Conservation (phyloP, 1,140 invertebrate genomes). For the Antheraea pernyi region DNA sequence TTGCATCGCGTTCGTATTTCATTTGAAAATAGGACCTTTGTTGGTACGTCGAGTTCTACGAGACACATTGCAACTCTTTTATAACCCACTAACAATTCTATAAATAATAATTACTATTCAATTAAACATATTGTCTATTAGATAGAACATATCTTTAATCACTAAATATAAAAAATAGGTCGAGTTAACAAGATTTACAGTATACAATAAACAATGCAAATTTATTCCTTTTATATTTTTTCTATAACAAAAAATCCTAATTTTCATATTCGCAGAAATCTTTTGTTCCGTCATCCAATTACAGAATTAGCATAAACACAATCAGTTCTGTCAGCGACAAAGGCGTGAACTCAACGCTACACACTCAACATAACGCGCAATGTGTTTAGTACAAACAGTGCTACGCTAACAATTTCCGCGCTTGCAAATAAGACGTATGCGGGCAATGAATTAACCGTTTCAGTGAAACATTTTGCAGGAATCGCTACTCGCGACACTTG, state of each 20-base stretch:
- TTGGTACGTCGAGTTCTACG: background rate
- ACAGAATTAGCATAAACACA: slow-evolving; percentile 1
- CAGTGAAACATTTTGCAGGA: background rate
- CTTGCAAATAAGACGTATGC: slow-evolving; percentile 2
- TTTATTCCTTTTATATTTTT: background rate
- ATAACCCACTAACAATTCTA: background rate
- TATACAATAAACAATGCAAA: background rate
- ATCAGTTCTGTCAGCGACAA: background rate
- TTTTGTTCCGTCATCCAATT: background rate
- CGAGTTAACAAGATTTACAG: too few relatives aligned
- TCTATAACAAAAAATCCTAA: background rate
- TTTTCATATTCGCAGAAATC: background rate
- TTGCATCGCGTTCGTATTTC: background rate
- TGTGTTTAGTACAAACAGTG: background rate
- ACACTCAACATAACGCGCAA: background rate
- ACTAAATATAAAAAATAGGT: too few relatives aligned
- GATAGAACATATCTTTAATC: too few relatives aligned
- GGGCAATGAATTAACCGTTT: background rate
- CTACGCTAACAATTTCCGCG: background rate
- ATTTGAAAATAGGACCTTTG: background rate
- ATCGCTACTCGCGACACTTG: background rate
- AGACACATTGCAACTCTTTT: background rate
- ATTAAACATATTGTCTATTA: too few relatives aligned
- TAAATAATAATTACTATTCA: background rate
- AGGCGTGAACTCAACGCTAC: background rate